Base-by-base conservation (phyloP, 1,140 invertebrate genomes). In the Drosophila teissieri region DNA sequence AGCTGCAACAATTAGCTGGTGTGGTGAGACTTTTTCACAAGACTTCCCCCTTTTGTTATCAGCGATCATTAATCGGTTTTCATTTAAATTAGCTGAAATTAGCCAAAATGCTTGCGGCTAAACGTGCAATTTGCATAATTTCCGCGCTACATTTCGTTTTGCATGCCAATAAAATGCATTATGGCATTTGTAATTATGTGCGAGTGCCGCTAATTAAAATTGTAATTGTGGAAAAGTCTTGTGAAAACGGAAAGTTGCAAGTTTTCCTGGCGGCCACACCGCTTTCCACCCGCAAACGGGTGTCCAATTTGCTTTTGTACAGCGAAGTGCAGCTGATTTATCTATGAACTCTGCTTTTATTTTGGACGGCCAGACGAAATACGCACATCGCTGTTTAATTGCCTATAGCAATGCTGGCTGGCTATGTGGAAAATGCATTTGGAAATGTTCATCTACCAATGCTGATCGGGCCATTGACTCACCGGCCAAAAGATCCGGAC, bases 161-260 rank as follows among this genome's bases (percentile, higher is more conserved):
- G 52, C 76, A 84, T 80, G 69, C 54, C 80, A 80, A 84, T 83
- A 52, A 73, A 73, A 80, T 82, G 75, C 79, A 83, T 73, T 79
- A 63, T 83, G 75, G 75, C 72, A 82, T 82, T 82, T 48, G 49
- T 56, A 60, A 83, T 78, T 67, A 80, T 76, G 78, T 81, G 73
- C 60, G 73, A 81, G 80, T 75, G 44, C 22, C 54, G 55, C 48
- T 53, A 78, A 82, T 82, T 79, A 83, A 79, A 80, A 75, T 44
- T 67, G 64, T 80, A 84, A 84, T 84, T 84, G 80, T 67, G 67
- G 64, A 70, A 70, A 57, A 61, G 45, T 42, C 60, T 64, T 79
- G 75, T 48, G 75, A 74, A 83, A 82, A 83, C 74, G 46, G 63
- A 83, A 83, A 83, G 67, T 67, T 53, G 64, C 62, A 65, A 70